A percentile compares a stretch with the other conserved stretches of the same genome.
Conservation (phyloP, 1,140 invertebrate genomes). For the Acromyrmex echinatior region DNA sequence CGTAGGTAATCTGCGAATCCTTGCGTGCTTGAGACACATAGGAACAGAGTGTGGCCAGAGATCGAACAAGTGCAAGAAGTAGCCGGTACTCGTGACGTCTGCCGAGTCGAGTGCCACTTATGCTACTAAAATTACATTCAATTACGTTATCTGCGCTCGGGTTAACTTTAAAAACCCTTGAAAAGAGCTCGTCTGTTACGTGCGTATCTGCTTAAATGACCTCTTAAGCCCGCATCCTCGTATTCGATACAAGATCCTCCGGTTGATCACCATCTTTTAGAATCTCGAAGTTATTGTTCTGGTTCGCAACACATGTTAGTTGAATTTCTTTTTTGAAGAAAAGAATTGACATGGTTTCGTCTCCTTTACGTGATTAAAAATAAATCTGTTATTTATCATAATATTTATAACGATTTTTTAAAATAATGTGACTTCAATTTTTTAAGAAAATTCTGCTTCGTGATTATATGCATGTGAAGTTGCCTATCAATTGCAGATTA, state of each 20-base stretch:
- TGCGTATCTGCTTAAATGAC: conserved; percentile 77
- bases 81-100: conserved; percentile 85
- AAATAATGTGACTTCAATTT: background rate
- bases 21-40: conserved; percentile 67
- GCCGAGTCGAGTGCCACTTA: conserved; percentile 85
- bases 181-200: conserved; percentile 79
- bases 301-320: background rate
- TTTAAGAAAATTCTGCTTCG: background rate
- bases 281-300: conserved; percentile 16
- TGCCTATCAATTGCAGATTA: background rate
- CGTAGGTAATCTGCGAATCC: conserved; percentile 64
- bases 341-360: background rate
- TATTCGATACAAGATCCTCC: conserved; percentile 67
- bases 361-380: background rate
- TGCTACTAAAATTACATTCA: conserved; percentile 87
- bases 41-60: conserved; percentile 73
- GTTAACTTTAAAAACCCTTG: conserved; percentile 83
- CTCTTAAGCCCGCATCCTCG: conserved; percentile 77
- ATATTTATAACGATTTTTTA: background rate
- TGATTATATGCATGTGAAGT: background rate
- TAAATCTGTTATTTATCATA: background rate
- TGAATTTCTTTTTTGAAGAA: background rate
- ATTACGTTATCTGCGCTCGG: conserved; percentile 85
- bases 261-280: conserved; percentile 22
- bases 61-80: conserved; percentile 81